phyloP scores from a whole-genome alignment of 2,797 vertebrate species.

The Odontamblyopus rebecca region DNA sequence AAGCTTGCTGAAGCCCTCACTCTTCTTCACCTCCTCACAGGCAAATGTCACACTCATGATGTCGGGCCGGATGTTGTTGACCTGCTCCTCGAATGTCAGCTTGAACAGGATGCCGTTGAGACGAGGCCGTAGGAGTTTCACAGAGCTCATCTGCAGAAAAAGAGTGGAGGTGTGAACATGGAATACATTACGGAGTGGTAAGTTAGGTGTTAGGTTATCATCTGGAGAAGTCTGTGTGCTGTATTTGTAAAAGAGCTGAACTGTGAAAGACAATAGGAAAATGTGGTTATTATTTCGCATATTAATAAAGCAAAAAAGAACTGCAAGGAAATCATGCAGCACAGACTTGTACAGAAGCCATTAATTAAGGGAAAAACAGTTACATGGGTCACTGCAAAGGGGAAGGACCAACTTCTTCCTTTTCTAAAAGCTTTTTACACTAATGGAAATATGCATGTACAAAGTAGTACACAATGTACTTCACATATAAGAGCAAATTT shows the following conservation, averaged over 20 bases:
- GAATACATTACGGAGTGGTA: not conserved
- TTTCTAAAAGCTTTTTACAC: not conserved
- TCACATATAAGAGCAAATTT: not conserved
- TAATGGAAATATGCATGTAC: not conserved
- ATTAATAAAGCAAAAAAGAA: no score
- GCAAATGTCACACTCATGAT: slow-evolving; percentile 95
- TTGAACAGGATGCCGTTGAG: slow-evolving; percentile 94
- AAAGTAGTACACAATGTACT: not conserved
- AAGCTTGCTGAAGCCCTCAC: slow-evolving; percentile 87
- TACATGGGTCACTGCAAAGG: not conserved
- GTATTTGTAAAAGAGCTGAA: no score
- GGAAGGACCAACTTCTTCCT: not conserved
- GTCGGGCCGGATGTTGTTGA: slow-evolving; percentile 94
- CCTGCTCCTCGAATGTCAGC: slow-evolving; percentile 93
- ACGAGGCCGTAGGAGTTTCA: slow-evolving; percentile 89
- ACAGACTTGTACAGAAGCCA: not conserved
- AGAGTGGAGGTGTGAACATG: not conserved
- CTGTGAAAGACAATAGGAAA: no score
- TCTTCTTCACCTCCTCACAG: slow-evolving; percentile 96
- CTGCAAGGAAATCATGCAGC: not conserved
- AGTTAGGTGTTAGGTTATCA: not conserved
- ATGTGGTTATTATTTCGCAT: no score
- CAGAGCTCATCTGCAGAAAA: slow-evolving; percentile 88
- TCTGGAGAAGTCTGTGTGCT: not conserved
- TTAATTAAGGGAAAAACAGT: not conserved